Evolutionary conservation across 1,140 invertebrate species (phyloP).

Genomic region (Brachionus calyciflorus): DNA sequence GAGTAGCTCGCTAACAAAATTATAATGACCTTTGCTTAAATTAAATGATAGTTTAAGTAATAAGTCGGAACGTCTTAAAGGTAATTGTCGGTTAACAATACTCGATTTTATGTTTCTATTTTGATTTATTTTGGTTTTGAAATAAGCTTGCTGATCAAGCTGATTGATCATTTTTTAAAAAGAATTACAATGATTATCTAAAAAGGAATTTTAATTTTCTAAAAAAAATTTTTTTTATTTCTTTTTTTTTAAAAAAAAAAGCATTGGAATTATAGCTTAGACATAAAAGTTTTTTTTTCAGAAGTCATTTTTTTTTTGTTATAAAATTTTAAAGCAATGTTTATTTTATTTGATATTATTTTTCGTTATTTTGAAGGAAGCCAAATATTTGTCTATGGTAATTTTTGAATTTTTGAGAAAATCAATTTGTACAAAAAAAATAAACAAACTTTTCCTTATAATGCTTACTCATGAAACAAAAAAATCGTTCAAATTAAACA

Average conservation of each 20-base stretch:
- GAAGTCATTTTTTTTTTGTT: no score
- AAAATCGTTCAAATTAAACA: no score
- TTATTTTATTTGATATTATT: constrained; percentile 1
- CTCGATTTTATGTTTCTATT: no score
- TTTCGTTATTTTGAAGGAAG: constrained; percentile 3
- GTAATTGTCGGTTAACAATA: neutral
- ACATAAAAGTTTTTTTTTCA: no score
- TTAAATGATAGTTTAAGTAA: neutral
- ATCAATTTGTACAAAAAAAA: constrained; percentile 20
- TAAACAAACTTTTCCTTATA: no score
- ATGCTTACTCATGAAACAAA: no score
- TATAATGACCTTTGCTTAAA: constrained; percentile 32
- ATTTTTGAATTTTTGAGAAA: no score
- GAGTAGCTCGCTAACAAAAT: constrained; percentile 9
- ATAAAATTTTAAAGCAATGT: no score
- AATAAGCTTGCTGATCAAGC: neutral
- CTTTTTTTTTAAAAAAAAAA: no score
- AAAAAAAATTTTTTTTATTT: no score
- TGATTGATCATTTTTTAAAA: constrained; percentile 2
- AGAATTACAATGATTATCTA: neutral
- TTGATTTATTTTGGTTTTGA: neutral
- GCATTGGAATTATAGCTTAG: no score
- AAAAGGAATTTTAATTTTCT: no score
- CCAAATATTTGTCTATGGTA: neutral
- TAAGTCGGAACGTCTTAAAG: neutral